Percentiles rank a stretch among this genome's conserved stretches.
Evolutionary conservation across 2,888 invertebrate species (phyloP).

Genomic region (Drosophila paramelanica): DNA sequence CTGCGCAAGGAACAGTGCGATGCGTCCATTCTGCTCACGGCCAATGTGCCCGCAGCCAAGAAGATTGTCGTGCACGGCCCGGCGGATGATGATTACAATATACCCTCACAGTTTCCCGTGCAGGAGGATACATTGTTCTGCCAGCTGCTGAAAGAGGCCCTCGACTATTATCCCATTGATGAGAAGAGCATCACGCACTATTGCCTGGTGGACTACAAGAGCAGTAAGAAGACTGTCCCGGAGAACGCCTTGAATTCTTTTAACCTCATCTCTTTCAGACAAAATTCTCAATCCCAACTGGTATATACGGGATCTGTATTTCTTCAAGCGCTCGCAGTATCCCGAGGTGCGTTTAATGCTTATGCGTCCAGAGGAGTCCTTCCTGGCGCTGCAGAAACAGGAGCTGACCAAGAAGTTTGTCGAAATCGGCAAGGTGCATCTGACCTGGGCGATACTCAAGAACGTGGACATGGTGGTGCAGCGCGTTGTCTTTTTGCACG

Average conservation of each 20-base stretch:
- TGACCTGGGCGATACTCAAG: constrained; percentile 96
- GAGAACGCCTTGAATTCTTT: no score
- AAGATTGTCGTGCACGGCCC: constrained; percentile 99
- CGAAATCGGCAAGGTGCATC: constrained; percentile 97
- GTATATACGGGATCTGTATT: constrained; percentile 97
- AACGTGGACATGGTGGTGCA: constrained; percentile 98
- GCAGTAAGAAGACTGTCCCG: constrained; percentile 88
- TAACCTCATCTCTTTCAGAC: constrained; percentile 86
- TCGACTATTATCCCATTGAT: constrained; percentile 98
- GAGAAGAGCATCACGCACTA: constrained; percentile 95
- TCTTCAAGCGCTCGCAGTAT: constrained; percentile 98
- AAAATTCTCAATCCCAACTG: constrained; percentile 98
- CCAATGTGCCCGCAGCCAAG: constrained; percentile 99
- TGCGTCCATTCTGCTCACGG: constrained; percentile 97
- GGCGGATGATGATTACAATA: constrained; percentile 92
- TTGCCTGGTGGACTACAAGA: constrained; percentile 99
- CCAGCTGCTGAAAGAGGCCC: constrained; percentile 96
- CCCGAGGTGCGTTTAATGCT: constrained; percentile 97
- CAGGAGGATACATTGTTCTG: constrained; percentile 99
- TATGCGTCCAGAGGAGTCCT: constrained; percentile 96
- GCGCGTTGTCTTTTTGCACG: constrained; percentile 98
- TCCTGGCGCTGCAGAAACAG: constrained; percentile 94
- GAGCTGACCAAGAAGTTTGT: constrained; percentile 97
- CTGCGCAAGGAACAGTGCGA: constrained; percentile 99
- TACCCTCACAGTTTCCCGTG: constrained; percentile 99